These are phyloP conservation scores for Alviniconcha strummeri DNA, from an alignment of 2,888 invertebrate genomes.

Conservation along the genomic window DNA sequence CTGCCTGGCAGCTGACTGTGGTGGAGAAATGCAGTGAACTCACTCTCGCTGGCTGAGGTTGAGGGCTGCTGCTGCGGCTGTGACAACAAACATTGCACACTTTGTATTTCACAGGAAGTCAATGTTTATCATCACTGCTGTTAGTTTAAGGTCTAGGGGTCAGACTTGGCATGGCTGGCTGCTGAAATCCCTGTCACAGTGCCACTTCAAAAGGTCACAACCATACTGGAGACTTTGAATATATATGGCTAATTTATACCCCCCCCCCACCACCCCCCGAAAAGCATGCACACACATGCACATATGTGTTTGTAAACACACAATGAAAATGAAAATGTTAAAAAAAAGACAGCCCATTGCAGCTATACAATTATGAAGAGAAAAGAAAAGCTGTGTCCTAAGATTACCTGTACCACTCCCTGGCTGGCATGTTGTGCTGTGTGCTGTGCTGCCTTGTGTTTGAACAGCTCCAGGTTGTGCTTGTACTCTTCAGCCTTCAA, in stretches of 20 bases:
- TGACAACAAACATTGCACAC: background rate
- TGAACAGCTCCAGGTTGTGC: conserved; percentile 19
- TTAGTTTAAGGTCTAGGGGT: background rate
- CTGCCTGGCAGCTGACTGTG: conserved; percentile 8
- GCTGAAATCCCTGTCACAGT: too few species aligned
- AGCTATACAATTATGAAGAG: background rate
- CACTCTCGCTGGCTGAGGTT: too few species aligned
- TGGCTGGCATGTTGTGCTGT: conserved; percentile 18
- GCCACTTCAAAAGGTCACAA: too few species aligned
- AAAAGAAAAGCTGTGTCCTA: background rate
- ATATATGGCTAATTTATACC: background rate
- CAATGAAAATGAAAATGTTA: background rate
- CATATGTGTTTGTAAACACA: background rate
- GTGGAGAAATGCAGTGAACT: background rate
- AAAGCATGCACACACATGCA: background rate
- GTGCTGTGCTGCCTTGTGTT: conserved; percentile 13
- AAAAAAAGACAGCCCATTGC: background rate
- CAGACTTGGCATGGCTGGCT: background rate
- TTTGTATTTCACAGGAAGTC: background rate
- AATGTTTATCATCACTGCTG: background rate
- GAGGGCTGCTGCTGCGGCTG: background rate
- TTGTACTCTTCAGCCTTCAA: conserved; percentile 30
- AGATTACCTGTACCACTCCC: conserved; percentile 17
- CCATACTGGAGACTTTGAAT: too few species aligned
- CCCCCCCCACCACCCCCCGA: background rate